Conservation (phyloP, 2,888 invertebrate genomes). For the Macrosiphum euphorbiae region DNA sequence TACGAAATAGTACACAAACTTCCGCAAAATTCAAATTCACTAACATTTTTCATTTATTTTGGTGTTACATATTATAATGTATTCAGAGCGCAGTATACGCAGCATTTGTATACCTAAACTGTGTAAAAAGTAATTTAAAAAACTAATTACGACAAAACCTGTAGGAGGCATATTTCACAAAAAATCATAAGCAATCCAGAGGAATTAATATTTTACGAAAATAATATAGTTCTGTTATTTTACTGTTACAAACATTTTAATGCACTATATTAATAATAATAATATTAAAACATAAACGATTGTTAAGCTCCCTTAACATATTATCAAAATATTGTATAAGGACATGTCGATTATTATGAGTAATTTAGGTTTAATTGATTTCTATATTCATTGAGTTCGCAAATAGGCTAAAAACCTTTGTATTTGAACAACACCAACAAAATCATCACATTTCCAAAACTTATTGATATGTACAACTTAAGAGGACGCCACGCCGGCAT, state of each 20-base stretch:
- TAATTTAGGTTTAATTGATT: no score
- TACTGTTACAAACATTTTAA: not conserved
- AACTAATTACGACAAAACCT: conserved; percentile 10
- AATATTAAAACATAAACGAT: no score
- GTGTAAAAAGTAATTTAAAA: conserved; percentile 25
- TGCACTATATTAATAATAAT: no score
- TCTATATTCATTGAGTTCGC: no score
- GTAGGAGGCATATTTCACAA: not conserved
- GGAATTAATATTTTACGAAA: not conserved
- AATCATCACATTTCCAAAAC: no score
- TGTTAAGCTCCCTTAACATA: no score
- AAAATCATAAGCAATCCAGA: not conserved
- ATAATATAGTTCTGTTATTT: not conserved
- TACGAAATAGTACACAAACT: not conserved
- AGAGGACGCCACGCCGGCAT: no score
- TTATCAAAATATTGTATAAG: no score
- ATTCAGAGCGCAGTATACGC: not conserved
- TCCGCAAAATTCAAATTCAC: not conserved
- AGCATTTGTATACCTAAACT: not conserved
- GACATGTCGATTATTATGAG: no score
- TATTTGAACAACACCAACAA: no score
- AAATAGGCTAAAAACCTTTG: no score
- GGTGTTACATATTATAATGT: not conserved
- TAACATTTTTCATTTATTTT: conserved; percentile 5
- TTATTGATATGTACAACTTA: no score